phyloP scores from a whole-genome alignment of 1,140 invertebrate species.

The Anagrus nilaparvatae region DNA sequence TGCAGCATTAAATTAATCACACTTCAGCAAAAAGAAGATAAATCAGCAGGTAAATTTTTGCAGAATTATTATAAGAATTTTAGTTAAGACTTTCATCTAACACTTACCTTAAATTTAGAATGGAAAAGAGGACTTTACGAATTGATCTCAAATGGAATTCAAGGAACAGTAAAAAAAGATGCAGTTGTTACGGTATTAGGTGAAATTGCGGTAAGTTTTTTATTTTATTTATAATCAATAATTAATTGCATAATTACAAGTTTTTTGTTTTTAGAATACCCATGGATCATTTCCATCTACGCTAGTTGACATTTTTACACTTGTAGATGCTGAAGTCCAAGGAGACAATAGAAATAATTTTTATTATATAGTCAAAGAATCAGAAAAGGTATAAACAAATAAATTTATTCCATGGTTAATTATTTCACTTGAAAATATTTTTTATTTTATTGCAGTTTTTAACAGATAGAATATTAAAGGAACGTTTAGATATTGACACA shows the following conservation, averaged over 20 bases:
- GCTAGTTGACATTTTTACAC: slow-evolving; percentile 67
- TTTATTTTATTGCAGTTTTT: slow-evolving; percentile 50
- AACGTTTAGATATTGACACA: slow-evolving; percentile 87
- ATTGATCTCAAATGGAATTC: slow-evolving; percentile 58
- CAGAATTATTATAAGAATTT: not conserved
- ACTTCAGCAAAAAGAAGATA: slow-evolving; percentile 39
- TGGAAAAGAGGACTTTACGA: slow-evolving; percentile 43
- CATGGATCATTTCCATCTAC: slow-evolving; percentile 67
- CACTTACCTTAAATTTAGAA: slow-evolving; percentile 27
- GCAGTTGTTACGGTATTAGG: slow-evolving; percentile 51
- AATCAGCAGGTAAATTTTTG: slow-evolving; percentile 30
- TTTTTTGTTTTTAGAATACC: slow-evolving; percentile 45
- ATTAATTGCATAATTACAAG: not conserved
- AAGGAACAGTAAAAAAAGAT: slow-evolving; percentile 61
- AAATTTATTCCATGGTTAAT: too few species aligned
- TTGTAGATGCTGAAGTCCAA: slow-evolving; percentile 67
- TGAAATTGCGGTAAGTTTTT: slow-evolving; percentile 56
- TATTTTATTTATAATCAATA: slow-evolving; percentile 1
- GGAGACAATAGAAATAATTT: slow-evolving; percentile 62
- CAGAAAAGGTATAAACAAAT: slow-evolving; percentile 50
- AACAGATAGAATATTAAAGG: slow-evolving; percentile 78
- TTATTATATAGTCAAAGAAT: slow-evolving; percentile 64
- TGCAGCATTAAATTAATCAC: slow-evolving; percentile 43
- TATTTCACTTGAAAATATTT: too few species aligned
- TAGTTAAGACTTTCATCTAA: not conserved